Base-by-base conservation (phyloP, 1,140 invertebrate genomes). In the Halesus radiatus region DNA sequence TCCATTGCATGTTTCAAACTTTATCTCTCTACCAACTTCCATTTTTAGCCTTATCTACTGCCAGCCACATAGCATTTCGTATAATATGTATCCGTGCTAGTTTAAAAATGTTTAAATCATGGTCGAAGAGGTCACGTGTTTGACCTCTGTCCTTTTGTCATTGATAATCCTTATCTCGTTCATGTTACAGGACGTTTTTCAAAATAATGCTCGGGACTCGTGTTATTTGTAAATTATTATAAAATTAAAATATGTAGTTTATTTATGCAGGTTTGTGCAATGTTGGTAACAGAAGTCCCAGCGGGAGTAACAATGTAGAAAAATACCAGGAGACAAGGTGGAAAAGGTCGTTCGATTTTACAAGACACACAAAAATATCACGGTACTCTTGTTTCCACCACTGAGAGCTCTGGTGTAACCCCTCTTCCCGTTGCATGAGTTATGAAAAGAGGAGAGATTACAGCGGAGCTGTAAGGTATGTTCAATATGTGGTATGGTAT, bases 131-230 rank as follows among this genome's bases (percentile, higher is more conserved):
- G 56, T 60, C 56, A 58, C 2, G 20, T 60, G 56, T 22, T 60
- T 60, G 56, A 60, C 56, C 56, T 60, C 23, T 60, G 56, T 60
- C 18, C 20, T 60, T 60, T 60, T 60, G 56, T 60, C 56, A 23
- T 60, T 60, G 18, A 60, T 60, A 60, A 23, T 23, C 15, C 8
- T 60, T 23, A 60, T 13, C 56, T 10, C 10, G 56, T 60, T 23
- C n/a, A 45, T 45, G 5, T 60, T 60, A 60, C 7, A 60, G 56
- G 23, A 60, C 18, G 23, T 3, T 22, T 60, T n/a, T 60, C 23
- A 60, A 22, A 22, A 60, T 60, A 20, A 22, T 20, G 8, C 18
- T 0, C 20, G 56, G 10, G 5, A 60, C 56, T 60, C 56, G 15
- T 23, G 18, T 60, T 7, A 60, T 60, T 60, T 60, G 22, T 5